These are phyloP conservation scores for Polymixis lichenea DNA, from an alignment of 2,888 invertebrate genomes.

Conservation along the genomic window DNA sequence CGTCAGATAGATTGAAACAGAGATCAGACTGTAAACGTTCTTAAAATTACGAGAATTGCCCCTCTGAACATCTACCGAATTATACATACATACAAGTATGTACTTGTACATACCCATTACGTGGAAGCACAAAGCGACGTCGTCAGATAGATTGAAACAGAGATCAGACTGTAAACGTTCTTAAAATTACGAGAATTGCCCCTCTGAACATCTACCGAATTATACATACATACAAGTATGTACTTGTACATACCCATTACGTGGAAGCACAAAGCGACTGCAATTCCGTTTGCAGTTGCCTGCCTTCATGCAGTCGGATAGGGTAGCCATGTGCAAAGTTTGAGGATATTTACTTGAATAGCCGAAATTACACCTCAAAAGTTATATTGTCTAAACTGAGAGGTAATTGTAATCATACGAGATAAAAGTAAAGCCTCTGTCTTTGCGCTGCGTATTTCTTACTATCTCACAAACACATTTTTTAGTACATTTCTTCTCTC, in stretches of 20 bases:
- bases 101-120: too few relatives aligned
- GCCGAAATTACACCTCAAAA: constrained; percentile 39
- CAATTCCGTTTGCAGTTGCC: constrained; percentile 73
- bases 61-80: too few relatives aligned
- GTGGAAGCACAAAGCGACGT: too few relatives aligned
- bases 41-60: too few relatives aligned
- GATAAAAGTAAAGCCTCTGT: neutral
- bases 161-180: too few relatives aligned
- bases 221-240: constrained; percentile 20
- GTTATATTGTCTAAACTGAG: constrained; percentile 3
- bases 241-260: constrained; percentile 63
- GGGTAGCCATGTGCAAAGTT: constrained; percentile 56
- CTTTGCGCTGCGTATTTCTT: neutral
- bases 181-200: too few relatives aligned
- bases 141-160: too few relatives aligned
- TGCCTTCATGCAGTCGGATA: constrained; percentile 68
- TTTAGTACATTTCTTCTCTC: too few relatives aligned
- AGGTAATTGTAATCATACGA: neutral
- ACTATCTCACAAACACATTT: neutral
- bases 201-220: constrained; percentile 21
- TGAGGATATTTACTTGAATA: constrained; percentile 43
- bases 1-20: too few relatives aligned
- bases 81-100: too few relatives aligned
- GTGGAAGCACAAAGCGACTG: constrained; percentile 71
- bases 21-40: too few relatives aligned